Conservation (phyloP, 1,140 invertebrate genomes). For the Heliconius eleuchia region DNA sequence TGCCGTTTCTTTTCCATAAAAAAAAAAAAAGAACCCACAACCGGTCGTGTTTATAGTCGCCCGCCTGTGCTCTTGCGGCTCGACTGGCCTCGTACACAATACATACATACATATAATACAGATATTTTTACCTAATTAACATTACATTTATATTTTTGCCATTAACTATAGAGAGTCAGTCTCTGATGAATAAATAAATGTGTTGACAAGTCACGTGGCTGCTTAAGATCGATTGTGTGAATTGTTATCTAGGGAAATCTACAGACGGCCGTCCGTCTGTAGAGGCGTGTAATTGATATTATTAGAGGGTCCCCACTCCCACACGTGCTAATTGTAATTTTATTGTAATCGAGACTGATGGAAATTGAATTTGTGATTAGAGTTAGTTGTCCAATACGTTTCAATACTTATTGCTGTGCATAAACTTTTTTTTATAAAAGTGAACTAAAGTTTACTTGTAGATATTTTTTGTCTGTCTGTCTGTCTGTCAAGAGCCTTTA, state of each 20-base stretch:
- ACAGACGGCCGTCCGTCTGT: constrained; percentile 27
- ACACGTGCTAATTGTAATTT: constrained; percentile 41
- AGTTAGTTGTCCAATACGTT: not conserved
- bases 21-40: no score
- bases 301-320: constrained; percentile 40
- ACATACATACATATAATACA: no score
- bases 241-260: constrained; percentile 49
- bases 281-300: constrained; percentile 47
- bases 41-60: no score
- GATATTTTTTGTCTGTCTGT: no score
- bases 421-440: no score
- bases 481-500: no score
- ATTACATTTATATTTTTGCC: not conserved
- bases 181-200: constrained; percentile 8
- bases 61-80: no score
- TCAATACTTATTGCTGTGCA: no score
- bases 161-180: not conserved
- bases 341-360: constrained; percentile 30
- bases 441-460: no score
- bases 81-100: no score
- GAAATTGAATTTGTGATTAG: constrained; percentile 15
- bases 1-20: no score
- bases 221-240: constrained; percentile 45
- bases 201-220: constrained; percentile 48
- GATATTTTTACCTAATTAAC: no score